Conservation (phyloP, 2,113 vertebrate genomes). For the Salvelinus sp. region DNA sequence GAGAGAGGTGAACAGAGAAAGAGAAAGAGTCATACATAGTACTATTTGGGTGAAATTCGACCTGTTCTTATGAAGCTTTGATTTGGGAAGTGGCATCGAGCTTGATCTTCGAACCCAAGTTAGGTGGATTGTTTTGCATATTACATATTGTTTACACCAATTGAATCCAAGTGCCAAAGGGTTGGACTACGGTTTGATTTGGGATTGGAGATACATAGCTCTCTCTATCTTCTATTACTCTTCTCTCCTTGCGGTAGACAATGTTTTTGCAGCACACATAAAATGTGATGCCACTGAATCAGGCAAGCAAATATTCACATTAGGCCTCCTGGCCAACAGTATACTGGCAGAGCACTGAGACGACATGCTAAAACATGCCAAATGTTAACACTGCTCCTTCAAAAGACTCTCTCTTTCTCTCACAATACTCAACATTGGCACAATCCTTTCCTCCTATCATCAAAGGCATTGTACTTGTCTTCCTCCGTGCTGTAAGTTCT, state of each 20-base stretch:
- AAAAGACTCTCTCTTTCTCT: neutral
- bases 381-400: neutral
- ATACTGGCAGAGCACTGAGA: neutral
- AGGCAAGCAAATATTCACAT: slow-evolving; percentile 53
- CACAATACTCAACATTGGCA: neutral
- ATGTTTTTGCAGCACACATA: neutral
- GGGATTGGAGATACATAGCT: neutral
- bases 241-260: neutral
- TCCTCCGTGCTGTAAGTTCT: neutral
- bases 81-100: too few relatives aligned
- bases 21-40: neutral
- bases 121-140: neutral
- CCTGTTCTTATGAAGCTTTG: too few relatives aligned
- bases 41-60: neutral
- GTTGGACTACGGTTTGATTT: neutral
- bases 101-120: neutral
- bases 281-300: slow-evolving; percentile 16
- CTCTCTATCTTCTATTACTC: neutral
- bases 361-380: slow-evolving; percentile 62
- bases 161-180: neutral
- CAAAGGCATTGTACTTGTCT: too few relatives aligned
- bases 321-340: neutral
- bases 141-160: neutral
- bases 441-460: neutral
- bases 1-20: neutral